phyloP scores from a whole-genome alignment of 2,888 invertebrate species.

The Plagodis dolabraria region DNA sequence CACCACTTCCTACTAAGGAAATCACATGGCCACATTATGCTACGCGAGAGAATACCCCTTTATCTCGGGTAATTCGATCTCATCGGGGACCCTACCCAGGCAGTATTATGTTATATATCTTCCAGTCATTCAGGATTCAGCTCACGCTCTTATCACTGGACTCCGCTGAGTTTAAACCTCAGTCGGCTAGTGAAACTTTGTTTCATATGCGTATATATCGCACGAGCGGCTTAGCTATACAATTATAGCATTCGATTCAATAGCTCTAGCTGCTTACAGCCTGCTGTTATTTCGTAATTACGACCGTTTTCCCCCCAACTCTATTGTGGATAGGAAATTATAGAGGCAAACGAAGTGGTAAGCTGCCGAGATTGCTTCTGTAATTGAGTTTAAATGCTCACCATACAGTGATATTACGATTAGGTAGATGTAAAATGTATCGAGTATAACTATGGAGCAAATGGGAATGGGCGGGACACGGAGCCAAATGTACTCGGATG shows the following conservation, averaged over 20 bases:
- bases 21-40: conserved; percentile 1
- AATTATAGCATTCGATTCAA: conserved; percentile 26
- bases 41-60: conserved; percentile 14
- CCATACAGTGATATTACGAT: not conserved
- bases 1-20: conserved; percentile 2
- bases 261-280: conserved; percentile 6
- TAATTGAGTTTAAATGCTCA: conserved; percentile 18
- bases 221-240: conserved; percentile 26
- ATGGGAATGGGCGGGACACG: not conserved
- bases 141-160: conserved; percentile 29
- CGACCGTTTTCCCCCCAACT: conserved; percentile 15
- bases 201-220: conserved; percentile 29
- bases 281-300: conserved; percentile 19
- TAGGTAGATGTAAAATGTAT: not conserved
- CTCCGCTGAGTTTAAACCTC: conserved; percentile 1
- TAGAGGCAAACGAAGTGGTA: conserved; percentile 18
- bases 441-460: not conserved
- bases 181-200: conserved; percentile 32
- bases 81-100: conserved; percentile 5
- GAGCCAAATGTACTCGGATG: not conserved
- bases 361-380: conserved; percentile 20
- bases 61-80: conserved; percentile 24
- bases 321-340: conserved; percentile 18
- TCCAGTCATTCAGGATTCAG: conserved; percentile 22
- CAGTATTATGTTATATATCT: not conserved